These are phyloP conservation scores for Tortricodes alternella DNA, from an alignment of 2,888 invertebrate species.

Conservation along the genomic window DNA sequence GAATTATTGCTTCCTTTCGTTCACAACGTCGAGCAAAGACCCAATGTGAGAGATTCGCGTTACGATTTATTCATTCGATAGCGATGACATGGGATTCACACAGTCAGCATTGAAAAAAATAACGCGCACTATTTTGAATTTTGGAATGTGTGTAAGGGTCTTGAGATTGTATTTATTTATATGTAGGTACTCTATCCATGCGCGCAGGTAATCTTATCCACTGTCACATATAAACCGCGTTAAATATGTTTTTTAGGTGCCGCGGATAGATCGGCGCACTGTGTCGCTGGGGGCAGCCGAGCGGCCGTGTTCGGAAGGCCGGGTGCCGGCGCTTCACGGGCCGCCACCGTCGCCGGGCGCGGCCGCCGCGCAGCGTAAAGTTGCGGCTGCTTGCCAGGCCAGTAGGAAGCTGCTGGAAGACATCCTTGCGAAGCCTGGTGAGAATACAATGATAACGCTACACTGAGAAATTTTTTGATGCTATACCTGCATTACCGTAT, in stretches of 20 bases:
- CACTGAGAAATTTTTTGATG: too few species aligned
- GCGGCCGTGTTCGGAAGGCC: conserved; percentile 64
- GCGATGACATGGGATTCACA: conserved; percentile 18
- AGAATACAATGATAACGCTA: too few species aligned
- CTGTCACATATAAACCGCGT: not conserved
- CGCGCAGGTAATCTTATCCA: too few species aligned
- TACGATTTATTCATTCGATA: conserved; percentile 27
- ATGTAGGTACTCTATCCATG: too few species aligned
- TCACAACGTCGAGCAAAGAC: conserved; percentile 10
- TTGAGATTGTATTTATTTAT: not conserved
- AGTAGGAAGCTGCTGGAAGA: conserved; percentile 88
- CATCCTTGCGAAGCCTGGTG: conserved; percentile 81
- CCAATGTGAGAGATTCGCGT: conserved; percentile 27
- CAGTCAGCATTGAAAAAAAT: not conserved
- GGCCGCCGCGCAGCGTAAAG: conserved; percentile 57
- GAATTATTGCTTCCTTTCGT: conserved; percentile 46
- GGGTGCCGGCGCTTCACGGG: conserved; percentile 71
- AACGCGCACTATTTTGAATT: not conserved
- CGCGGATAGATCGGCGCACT: conserved; percentile 63
- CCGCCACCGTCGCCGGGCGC: conserved; percentile 71
- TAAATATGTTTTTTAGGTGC: conserved; percentile 51
- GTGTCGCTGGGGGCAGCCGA: conserved; percentile 57
- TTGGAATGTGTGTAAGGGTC: not conserved
- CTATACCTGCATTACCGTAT: too few species aligned
- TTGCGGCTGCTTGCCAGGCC: conserved; percentile 72